These are phyloP conservation scores for Equus quagga DNA, from an alignment of 2,113 vertebrate genomes.

Conservation along the genomic window DNA sequence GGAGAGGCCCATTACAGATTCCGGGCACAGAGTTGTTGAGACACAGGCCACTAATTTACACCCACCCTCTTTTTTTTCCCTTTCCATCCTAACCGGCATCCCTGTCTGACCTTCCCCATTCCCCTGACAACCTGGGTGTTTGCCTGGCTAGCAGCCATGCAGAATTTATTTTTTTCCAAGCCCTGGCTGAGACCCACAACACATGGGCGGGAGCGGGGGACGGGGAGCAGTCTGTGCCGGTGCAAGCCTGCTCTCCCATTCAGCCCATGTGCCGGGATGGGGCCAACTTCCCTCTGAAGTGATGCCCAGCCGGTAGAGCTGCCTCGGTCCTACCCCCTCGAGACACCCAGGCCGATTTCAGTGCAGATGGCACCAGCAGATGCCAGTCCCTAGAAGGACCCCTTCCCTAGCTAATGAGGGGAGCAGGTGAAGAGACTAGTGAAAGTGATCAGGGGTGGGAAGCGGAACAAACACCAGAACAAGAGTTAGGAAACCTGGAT, in stretches of 20 bases:
- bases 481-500: background rate
- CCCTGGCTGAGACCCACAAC: slow-evolving; percentile 60
- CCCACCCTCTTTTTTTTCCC: background rate
- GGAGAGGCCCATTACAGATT: slow-evolving; percentile 50
- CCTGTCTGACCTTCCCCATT: slow-evolving; percentile 72
- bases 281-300: slow-evolving; percentile 81
- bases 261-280: background rate
- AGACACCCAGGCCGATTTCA: slow-evolving; percentile 61
- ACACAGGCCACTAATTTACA: slow-evolving; percentile 55
- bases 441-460: background rate
- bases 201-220: slow-evolving; percentile 5
- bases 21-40: slow-evolving; percentile 69
- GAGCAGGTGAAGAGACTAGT: background rate
- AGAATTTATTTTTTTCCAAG: slow-evolving; percentile 64
- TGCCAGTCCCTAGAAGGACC: slow-evolving; percentile 67
- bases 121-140: slow-evolving; percentile 75
- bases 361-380: slow-evolving; percentile 85
- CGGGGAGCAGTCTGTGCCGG: background rate
- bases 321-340: slow-evolving; percentile 67
- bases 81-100: slow-evolving; percentile 65
- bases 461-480: background rate
- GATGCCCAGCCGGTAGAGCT: slow-evolving; percentile 77
- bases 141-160: slow-evolving; percentile 74
- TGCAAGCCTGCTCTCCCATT: slow-evolving; percentile 65
- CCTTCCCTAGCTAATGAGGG: background rate